Evolutionary conservation across 2,113 vertebrate genomes (phyloP), one percentile per base, ranked within the genome.

Genomic region (Calyptommatus sinebrachiatus): DNA sequence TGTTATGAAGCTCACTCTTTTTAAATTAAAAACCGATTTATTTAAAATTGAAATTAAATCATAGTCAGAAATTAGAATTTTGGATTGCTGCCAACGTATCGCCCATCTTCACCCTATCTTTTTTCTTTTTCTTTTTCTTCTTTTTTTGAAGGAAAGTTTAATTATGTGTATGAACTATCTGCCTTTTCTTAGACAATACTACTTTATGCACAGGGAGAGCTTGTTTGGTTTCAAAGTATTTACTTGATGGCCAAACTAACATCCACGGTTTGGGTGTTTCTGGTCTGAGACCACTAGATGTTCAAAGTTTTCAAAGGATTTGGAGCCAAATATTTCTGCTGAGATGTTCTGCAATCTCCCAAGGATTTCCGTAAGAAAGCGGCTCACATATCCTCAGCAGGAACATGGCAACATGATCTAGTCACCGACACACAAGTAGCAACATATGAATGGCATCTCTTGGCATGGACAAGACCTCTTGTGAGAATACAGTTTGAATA

Each of bases 21-120:
- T 99, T 98, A 97, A 98, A 98, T 99, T 99, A 98, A 97, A 98
- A 97, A 96, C 96, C 97, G 97, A 99, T 99, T 99, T 97, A 96
- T 97, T 96, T 96, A 94, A 97, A 97, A 97, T 97, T 97, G 96
- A 97, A 97, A 97, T 97, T 96, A 99, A 99, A 97, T 97, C 96
- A 96, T 97, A 97, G 96, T 97, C 96, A 96, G 96, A 96, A 98
- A 98, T 99, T 98, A 98, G 96, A 98, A 98, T 97, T 97, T 96
- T 97, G 97, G 97, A 96, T 92, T 93, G 88, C 94, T 96, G 97
- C 97, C 98, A 97, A 93, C 79, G 88, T 89, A 94, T 88, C 91
- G 94, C 94, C 91, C 94, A 95, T 92, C 93, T 94, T 89, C 92
- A 91, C 92, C 89, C 91, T 90, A 90, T 95, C 89, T 93, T 94